phyloP scores from a whole-genome alignment of 2,888 invertebrate species.

The Pyrocoelia pectoralis region DNA sequence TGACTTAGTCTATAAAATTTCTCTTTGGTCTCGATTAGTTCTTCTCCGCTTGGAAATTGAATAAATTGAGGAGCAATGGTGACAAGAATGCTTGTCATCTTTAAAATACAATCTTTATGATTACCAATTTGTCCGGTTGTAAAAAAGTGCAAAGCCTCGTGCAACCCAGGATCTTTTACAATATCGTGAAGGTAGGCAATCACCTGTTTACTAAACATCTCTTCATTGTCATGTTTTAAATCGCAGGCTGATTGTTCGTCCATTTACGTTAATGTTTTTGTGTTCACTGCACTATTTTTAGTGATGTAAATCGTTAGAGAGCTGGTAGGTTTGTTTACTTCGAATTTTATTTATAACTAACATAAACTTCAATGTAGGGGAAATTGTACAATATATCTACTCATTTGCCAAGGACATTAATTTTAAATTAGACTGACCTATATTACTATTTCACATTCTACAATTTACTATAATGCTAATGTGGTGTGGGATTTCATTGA shows the following conservation, averaged over 20 bases:
- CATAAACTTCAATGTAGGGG: neutral
- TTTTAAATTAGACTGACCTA: too few species aligned
- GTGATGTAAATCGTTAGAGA: neutral
- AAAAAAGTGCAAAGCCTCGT: neutral
- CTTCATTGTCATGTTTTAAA: too few species aligned
- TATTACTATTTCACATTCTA: too few species aligned
- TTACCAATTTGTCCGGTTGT: neutral
- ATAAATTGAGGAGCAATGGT: slow-evolving; percentile 17
- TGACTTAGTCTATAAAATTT: slow-evolving; percentile 21
- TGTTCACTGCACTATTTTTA: slow-evolving; percentile 4
- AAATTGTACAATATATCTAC: too few species aligned
- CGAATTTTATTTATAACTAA: neutral
- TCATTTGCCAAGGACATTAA: too few species aligned
- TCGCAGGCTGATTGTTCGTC: neutral
- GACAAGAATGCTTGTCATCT: neutral
- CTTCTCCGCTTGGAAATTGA: slow-evolving; percentile 19
- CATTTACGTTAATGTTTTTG: neutral
- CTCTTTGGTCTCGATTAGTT: slow-evolving; percentile 13
- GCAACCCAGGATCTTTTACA: neutral
- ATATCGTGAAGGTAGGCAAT: neutral
- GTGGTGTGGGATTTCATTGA: too few species aligned
- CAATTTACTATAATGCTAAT: too few species aligned
- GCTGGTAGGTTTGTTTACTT: slow-evolving; percentile 2
- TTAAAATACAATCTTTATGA: neutral
- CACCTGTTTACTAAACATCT: neutral